Conservation (phyloP, 2,113 vertebrate genomes). For the Phalacrocorax pelagicus region DNA sequence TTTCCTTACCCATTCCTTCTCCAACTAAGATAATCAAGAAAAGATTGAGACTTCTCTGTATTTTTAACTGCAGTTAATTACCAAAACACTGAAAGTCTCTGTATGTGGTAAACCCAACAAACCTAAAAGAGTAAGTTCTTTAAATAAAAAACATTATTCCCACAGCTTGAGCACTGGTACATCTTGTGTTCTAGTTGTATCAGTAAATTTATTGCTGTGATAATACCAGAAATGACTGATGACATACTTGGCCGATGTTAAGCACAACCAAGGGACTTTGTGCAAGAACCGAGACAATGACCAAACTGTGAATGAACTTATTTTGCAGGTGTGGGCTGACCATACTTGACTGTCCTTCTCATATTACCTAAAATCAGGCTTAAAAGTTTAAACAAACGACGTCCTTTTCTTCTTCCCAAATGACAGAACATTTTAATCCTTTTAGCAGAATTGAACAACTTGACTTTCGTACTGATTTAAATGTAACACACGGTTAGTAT, state of each 20-base stretch:
- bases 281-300: background rate
- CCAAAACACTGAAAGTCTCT: background rate
- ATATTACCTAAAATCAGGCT: background rate
- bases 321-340: constrained; percentile 6
- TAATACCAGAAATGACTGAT: constrained; percentile 6
- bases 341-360: background rate
- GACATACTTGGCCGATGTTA: background rate
- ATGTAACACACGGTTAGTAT: background rate
- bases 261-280: constrained; percentile 15
- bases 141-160: background rate
- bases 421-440: background rate
- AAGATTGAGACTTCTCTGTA: background rate
- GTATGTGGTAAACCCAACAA: background rate
- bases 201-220: background rate
- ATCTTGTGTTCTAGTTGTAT: background rate
- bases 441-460: background rate
- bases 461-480: background rate
- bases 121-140: background rate
- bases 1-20: background rate
- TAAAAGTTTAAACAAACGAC: background rate
- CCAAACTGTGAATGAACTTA: background rate
- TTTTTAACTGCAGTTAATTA: background rate
- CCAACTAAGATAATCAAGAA: background rate
- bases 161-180: background rate
- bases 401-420: background rate